Evolutionary conservation across 2,888 invertebrate species (phyloP), one percentile per base, ranked within the genome.

Genomic region (Acanthococcus lagerstroemiae): DNA sequence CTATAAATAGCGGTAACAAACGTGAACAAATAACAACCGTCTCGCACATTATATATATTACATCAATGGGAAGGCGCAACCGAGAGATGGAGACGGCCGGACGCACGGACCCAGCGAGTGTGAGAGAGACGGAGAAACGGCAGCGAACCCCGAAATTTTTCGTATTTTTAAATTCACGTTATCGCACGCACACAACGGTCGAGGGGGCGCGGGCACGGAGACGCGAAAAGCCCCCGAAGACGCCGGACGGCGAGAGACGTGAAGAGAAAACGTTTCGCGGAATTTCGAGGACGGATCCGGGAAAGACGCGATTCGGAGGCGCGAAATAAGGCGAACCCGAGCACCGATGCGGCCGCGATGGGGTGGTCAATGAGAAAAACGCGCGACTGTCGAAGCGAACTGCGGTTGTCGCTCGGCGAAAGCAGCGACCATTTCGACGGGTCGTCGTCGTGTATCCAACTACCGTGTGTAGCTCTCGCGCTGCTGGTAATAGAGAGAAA

Each of bases 341-440:
- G 19, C 15, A 5, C 19, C 46, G 46, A n/a, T n/a, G n/a, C n/a
- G n/a, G n/a, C n/a, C n/a, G n/a, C n/a, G n/a, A n/a, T n/a, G n/a
- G n/a, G n/a, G n/a, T n/a, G n/a, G n/a, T n/a, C n/a, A n/a, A n/a
- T n/a, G n/a, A n/a, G n/a, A n/a, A n/a, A n/a, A n/a, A n/a, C 44
- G 26, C 58, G 45, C 58, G 58, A 58, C 45, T 17, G 45, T 19
- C 46, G 58, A 46, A 58, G n/a, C 15, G 26, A 46, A 37, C n/a
- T 37, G 37, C n/a, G n/a, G n/a, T n/a, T n/a, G 55, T 56, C 55
- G 55, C n/a, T 27, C 55, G 55, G n/a, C 58, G 58, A 58, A 19
- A 58, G 46, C n/a, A 63, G 44, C 63, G 63, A 63, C 52, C 63
- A 63, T 63, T 63, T 63, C 63, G 63, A 63, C 63, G 44, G 63